Evolutionary conservation across 2,797 vertebrate species (phyloP), one percentile per base, ranked within the genome.

Genomic region (Avahi laniger): DNA sequence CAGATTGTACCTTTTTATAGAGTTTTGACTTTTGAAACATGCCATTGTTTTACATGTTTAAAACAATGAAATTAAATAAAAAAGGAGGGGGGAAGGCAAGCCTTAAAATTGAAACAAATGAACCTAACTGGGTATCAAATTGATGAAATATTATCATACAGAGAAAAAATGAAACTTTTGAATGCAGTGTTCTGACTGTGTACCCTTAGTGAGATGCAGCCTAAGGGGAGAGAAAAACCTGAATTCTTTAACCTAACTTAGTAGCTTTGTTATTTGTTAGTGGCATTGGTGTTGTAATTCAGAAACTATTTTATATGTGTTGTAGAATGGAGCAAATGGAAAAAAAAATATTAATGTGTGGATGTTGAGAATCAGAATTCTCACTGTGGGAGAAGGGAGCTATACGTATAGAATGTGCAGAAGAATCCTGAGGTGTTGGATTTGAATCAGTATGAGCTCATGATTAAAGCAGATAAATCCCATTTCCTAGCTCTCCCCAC

Each of bases 41-140:
- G 4, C 22, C 84, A 67, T 46, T 79, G 30, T 41, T 94, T 89
- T n/a, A 43, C 7, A 65, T 78, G 33, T 63, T 91, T 70, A 78
- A 91, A 93, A 85, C 52, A 89, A 83, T 54, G 48, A 85, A 48
- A 43, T 86, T 67, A 84, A 87, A 61, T 70, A 17, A 28, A 93
- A 89, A 91, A 76, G 30, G 24, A 43, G 22, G 20, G 24, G 13
- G 69, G 13, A 28, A 46, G 50, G 30, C 24, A 87, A 94, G 33
- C 17, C 54, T 91, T 79, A 84, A 90, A 80, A 70, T 10, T 1
- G 35, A 94, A 63, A 91, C 30, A 72, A 96, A 79, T 54, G 11
- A 91, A n/a, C n/a, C 22, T 96, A 88, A 96, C 0, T 72, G 48
- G n/a, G 41, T 89, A 93, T 38, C 43, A 70, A 72, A 54, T 63